Percentiles rank a stretch among this genome's conserved stretches.
These are phyloP conservation scores for Heterochromis multidens DNA, from an alignment of 2,113 vertebrate species.

Conservation along the genomic window DNA sequence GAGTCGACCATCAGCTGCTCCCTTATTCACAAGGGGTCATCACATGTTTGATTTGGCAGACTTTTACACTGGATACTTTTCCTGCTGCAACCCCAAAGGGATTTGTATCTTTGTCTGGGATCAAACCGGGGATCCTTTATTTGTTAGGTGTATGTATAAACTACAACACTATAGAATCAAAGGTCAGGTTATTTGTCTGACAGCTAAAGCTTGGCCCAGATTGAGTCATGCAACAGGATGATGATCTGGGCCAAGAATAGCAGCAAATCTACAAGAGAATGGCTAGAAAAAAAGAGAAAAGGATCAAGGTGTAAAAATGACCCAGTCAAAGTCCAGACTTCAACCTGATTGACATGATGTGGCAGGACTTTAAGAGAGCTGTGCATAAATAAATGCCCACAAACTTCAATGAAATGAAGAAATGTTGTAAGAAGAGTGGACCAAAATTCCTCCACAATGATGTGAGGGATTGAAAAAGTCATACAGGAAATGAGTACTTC, in stretches of 20 bases:
- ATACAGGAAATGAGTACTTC: background rate
- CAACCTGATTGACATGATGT: background rate
- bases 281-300: background rate
- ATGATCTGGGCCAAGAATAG: background rate
- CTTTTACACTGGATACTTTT: too few species aligned
- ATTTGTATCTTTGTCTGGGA: background rate
- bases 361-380: background rate
- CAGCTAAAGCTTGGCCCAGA: background rate
- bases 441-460: background rate
- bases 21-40: too few species aligned
- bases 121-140: background rate
- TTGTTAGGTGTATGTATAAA: background rate
- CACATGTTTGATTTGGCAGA: too few species aligned
- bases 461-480: background rate
- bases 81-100: fast-evolving
- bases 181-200: background rate
- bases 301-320: background rate
- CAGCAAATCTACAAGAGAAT: background rate
- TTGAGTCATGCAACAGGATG: background rate
- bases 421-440: background rate
- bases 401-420: background rate
- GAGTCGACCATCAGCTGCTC: background rate
- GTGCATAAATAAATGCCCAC: background rate
- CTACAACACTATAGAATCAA: background rate
- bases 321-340: background rate